Evolutionary conservation across 2,113 vertebrate genomes (phyloP).

Genomic region (Tupaia chinensis): DNA sequence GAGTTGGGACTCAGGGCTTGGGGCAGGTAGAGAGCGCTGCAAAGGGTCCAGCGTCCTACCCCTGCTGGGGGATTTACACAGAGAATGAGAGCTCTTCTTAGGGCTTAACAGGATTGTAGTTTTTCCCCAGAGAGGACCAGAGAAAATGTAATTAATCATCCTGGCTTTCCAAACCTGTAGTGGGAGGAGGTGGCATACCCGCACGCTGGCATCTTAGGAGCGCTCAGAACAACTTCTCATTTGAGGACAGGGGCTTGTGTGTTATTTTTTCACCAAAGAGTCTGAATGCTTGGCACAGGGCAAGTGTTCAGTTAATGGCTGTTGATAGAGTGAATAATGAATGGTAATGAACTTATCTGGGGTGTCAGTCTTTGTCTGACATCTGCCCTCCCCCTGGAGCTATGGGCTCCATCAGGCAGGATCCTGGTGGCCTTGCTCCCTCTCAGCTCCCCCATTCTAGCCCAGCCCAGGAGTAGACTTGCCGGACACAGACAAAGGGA

Average conservation of each 20-base stretch:
- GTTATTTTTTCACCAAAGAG: neutral
- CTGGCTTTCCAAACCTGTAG: conserved; percentile 18
- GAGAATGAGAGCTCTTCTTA: conserved; percentile 8
- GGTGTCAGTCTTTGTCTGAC: neutral
- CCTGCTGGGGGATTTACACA: neutral
- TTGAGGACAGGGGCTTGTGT: neutral
- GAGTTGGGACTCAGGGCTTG: neutral
- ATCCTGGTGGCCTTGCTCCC: neutral
- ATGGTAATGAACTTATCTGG: neutral
- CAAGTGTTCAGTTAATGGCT: neutral
- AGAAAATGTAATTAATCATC: neutral
- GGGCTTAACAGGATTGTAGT: conserved; percentile 27
- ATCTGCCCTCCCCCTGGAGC: neutral
- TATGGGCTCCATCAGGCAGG: neutral
- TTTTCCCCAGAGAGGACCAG: conserved; percentile 46
- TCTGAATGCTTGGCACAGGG: too few relatives aligned
- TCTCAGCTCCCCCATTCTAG: neutral
- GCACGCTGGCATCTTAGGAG: neutral
- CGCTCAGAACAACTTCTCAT: neutral
- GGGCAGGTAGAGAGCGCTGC: neutral
- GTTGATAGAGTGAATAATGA: neutral
- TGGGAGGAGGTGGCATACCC: neutral
- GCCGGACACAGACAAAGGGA: neutral
- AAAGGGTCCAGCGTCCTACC: neutral
- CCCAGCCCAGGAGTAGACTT: neutral